Percentiles rank a stretch among this genome's conserved stretches.
These are phyloP conservation scores for Aix galericulata DNA, from an alignment of 2,113 vertebrate genomes.

Conservation along the genomic window DNA sequence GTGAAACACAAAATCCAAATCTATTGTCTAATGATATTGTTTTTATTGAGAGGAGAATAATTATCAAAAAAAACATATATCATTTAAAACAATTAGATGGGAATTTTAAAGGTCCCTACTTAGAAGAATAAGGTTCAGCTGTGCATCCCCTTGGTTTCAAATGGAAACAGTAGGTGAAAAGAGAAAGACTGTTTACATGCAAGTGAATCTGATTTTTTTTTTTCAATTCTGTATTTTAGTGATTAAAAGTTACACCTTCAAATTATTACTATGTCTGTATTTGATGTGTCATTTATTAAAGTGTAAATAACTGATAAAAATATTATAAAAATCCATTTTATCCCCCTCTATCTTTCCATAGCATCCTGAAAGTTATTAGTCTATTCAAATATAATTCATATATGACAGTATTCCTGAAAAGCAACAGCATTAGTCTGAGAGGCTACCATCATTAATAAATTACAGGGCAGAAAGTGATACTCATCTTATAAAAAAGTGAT, in stretches of 20 bases:
- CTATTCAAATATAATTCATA: background rate
- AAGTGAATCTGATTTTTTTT: background rate
- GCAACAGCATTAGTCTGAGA: background rate
- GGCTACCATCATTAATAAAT: background rate
- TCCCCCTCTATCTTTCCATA: background rate
- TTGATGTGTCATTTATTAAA: background rate
- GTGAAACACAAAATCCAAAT: background rate
- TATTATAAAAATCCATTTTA: background rate
- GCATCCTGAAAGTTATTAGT: background rate
- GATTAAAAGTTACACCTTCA: background rate
- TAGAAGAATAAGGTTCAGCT: background rate
- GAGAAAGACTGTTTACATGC: background rate
- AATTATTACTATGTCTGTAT: background rate
- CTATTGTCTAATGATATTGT: background rate
- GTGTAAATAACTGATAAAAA: background rate
- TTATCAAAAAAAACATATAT: background rate
- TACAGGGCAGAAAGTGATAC: background rate
- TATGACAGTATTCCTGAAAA: background rate
- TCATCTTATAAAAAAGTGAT: background rate
- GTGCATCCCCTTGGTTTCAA: background rate
- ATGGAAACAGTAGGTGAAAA: background rate
- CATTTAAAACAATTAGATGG: background rate
- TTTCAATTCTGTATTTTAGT: background rate
- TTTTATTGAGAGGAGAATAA: background rate
- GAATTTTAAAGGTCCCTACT: background rate